phyloP scores from a whole-genome alignment of 2,888 invertebrate species.

The Caenorhabditis auriculariae region DNA sequence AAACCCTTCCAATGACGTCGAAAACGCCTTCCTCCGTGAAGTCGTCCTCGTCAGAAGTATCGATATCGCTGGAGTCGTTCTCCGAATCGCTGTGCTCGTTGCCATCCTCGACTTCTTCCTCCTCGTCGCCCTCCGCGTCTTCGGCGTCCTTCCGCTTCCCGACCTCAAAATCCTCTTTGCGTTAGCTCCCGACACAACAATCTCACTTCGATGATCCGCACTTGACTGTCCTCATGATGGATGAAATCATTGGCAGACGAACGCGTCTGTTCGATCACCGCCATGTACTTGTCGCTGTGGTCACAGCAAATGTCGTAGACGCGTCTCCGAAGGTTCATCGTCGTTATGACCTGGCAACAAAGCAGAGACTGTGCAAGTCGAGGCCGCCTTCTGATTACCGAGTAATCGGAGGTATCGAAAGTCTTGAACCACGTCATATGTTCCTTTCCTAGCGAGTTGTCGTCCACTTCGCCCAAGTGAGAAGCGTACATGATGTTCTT shows the following conservation, averaged over 20 bases:
- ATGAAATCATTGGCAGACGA: slow-evolving; percentile 5
- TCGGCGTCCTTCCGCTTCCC: slow-evolving; percentile 75
- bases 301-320: slow-evolving; percentile 84
- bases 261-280: slow-evolving; percentile 76
- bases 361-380: slow-evolving; percentile 57
- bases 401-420: slow-evolving; percentile 87
- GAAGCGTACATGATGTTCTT: slow-evolving; percentile 31
- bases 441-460: slow-evolving; percentile 3
- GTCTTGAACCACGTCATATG: slow-evolving; percentile 75
- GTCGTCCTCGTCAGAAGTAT: too few relatives aligned
- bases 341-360: slow-evolving; percentile 71
- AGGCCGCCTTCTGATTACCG: slow-evolving; percentile 6
- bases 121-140: slow-evolving; percentile 73
- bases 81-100: too few relatives aligned
- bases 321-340: slow-evolving; percentile 86
- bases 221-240: slow-evolving; percentile 9
- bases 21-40: too few relatives aligned
- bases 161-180: slow-evolving; percentile 71
- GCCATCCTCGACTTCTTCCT: slow-evolving; percentile 77
- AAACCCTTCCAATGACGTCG: too few relatives aligned
- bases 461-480: slow-evolving; percentile 3
- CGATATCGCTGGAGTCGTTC: too few relatives aligned
- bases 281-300: slow-evolving; percentile 81
- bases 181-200: not conserved
- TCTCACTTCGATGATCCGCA: slow-evolving; percentile 7